These are phyloP conservation scores for Gracilinanus agilis DNA, from an alignment of 2,113 vertebrate genomes.

Conservation along the genomic window DNA sequence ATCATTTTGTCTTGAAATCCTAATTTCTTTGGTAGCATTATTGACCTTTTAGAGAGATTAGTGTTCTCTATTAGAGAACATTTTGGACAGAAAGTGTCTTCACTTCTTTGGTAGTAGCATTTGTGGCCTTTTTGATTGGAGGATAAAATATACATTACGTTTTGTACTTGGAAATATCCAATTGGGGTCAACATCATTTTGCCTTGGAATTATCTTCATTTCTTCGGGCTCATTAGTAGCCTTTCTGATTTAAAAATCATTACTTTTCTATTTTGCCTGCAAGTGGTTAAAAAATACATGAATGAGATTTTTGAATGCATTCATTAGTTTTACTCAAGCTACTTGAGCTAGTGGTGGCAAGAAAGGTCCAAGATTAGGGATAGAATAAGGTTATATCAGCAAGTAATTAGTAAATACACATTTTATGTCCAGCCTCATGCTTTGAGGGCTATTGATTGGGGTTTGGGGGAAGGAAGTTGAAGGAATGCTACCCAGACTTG, in stretches of 20 bases:
- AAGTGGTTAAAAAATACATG: not conserved
- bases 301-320: not conserved
- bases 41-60: not conserved
- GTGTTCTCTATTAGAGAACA: not conserved
- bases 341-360: not conserved
- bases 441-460: not conserved
- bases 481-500: not conserved
- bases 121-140: not conserved
- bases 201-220: not conserved
- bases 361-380: not conserved
- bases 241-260: not conserved
- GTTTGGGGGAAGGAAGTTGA: not conserved
- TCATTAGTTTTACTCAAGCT: not conserved
- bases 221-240: constrained; percentile 25
- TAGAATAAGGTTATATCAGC: not conserved
- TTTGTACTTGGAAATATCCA: not conserved
- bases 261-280: not conserved
- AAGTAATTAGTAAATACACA: not conserved
- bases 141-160: not conserved
- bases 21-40: constrained; percentile 44
- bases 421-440: not conserved
- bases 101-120: constrained; percentile 35
- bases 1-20: not conserved
- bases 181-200: not conserved
- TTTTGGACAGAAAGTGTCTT: not conserved